Base-by-base conservation (phyloP, 53 echinoderm and acorn worm species). In the Patiria pectinifera region DNA sequence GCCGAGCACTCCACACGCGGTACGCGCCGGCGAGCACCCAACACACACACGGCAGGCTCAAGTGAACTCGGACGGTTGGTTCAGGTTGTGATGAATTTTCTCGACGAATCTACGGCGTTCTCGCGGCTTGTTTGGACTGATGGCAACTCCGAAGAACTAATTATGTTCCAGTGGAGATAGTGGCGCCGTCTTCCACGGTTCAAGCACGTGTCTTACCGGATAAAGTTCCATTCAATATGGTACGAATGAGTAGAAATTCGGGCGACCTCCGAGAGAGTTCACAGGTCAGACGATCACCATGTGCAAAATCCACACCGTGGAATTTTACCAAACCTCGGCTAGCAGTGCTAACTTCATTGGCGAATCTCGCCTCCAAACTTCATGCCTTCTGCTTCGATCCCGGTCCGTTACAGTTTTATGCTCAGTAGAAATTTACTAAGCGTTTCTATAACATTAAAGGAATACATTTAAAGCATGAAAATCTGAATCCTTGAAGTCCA, bases 321-420 rank as follows among this genome's bases (percentile, higher is more conserved):
- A 88, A 88, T 88, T 78, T 71, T 46, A 86, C 88, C 45, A 77
- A 78, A 90, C 90, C 90, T 90, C 90, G 90, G 90, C 81, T 90
- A 90, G 90, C 90, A 45, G 46, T 43, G 90, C 90, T 90, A 90
- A 90, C 90, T 90, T 90, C 90, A 90, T 90, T 80, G 90, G 90
- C 81, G 48, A 77, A 21, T 22, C 69, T 46, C 82, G 80, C 90
- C 69, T 69, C 81, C n/a, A 78, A 63, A 48, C 90, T 90, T 82
- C 90, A 78, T 78, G 26, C 19, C 35, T 60, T 45, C 61, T 80
- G 45, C 90, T 63, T 15, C 90, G 69, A 80, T 88, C 45, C 22
- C 44, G 18, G 48, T 88, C 78, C 3, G 43, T 88, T 78, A 62
- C 63, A 77, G 60, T 78, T 77, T 59, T 88, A 15, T 2, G 19